Evolutionary conservation across 2,797 vertebrate species (phyloP).

Genomic region (Scleropages formosus): DNA sequence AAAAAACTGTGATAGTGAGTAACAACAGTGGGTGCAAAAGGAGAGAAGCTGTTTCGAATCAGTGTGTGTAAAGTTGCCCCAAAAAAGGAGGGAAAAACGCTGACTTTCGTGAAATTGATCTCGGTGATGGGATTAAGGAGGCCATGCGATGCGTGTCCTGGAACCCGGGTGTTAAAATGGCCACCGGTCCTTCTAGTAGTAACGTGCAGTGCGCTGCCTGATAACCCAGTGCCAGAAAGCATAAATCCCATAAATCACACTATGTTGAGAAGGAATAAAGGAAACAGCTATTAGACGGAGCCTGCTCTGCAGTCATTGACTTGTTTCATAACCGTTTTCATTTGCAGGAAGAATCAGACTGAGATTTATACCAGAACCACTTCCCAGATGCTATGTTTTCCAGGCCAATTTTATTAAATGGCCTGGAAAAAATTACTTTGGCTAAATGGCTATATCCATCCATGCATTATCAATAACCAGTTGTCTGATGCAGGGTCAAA

Average conservation of each 20-base stretch:
- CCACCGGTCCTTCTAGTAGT: background rate
- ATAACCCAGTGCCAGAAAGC: background rate
- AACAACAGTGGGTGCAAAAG: too few relatives aligned
- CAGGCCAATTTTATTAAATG: background rate
- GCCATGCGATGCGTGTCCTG: background rate
- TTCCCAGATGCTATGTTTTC: background rate
- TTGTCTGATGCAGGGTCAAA: too few relatives aligned
- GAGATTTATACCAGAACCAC: background rate
- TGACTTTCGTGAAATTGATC: background rate
- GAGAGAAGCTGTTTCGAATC: too few relatives aligned
- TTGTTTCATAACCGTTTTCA: slow-evolving; percentile 11
- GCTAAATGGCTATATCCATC: too few relatives aligned
- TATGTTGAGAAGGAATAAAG: slow-evolving; percentile 14
- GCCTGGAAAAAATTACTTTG: too few relatives aligned
- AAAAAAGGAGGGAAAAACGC: background rate
- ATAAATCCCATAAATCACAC: slow-evolving; percentile 32
- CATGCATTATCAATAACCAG: too few relatives aligned
- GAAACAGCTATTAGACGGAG: slow-evolving; percentile 18
- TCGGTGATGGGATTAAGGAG: background rate
- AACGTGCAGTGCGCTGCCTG: background rate
- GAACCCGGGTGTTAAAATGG: background rate
- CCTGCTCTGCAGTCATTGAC: background rate
- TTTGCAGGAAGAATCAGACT: background rate
- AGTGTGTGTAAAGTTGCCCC: too few relatives aligned
- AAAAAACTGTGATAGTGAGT: too few relatives aligned